Conservation (phyloP, 1,140 invertebrate genomes). For the Nasonia giraulti region DNA sequence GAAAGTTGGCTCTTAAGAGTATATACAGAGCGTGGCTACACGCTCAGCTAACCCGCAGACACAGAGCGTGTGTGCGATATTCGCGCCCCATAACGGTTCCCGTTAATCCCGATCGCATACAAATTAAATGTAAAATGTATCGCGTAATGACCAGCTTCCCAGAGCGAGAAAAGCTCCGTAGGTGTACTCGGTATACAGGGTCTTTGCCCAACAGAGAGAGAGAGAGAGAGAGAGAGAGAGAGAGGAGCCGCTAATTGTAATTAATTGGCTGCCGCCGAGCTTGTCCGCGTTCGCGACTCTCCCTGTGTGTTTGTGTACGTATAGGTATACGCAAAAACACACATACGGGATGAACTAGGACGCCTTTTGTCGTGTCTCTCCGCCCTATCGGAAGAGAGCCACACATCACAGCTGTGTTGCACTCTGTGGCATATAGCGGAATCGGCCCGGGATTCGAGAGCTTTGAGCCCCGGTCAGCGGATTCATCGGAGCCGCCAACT, state of each 20-base stretch:
- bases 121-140: slow-evolving; percentile 61
- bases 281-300: background rate
- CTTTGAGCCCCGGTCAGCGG: background rate
- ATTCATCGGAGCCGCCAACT: background rate
- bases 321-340: background rate
- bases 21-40: slow-evolving; percentile 11
- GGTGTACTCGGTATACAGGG: background rate
- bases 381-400: background rate
- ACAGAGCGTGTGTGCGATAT: background rate
- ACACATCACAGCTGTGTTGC: too few relatives aligned
- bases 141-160: slow-evolving; percentile 50
- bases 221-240: slow-evolving; percentile 9
- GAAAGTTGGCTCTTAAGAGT: slow-evolving; percentile 29
- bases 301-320: too few relatives aligned
- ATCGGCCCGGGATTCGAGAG: background rate
- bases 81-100: slow-evolving; percentile 42
- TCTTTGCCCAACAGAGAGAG: background rate
- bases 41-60: slow-evolving; percentile 12
- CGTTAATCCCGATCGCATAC: slow-evolving; percentile 52
- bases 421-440: background rate
- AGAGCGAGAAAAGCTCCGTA: background rate
- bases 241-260: slow-evolving; percentile 57
- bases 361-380: background rate
- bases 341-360: background rate
- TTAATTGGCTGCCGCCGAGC: slow-evolving; percentile 53